A percentile compares a stretch with the other conserved stretches of the same genome.
phyloP scores from a whole-genome alignment of 2,888 invertebrate genomes.

The Nomada fabriciana region DNA sequence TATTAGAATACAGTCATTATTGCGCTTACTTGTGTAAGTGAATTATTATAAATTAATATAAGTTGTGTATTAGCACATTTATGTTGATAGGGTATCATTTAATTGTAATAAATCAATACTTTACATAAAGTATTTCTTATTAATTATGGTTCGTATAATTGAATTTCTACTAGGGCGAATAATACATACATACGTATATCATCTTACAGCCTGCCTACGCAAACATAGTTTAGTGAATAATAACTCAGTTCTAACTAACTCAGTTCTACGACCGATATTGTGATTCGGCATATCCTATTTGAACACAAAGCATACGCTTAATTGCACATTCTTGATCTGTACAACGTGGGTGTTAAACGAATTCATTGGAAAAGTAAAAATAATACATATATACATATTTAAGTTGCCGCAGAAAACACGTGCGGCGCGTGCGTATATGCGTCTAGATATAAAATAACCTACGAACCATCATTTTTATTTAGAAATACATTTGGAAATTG shows the following conservation, averaged over 20 bases:
- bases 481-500: slow-evolving; percentile 33
- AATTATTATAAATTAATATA: slow-evolving; percentile 69
- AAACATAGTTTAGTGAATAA: too few relatives aligned
- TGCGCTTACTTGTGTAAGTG: slow-evolving; percentile 74
- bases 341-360: not conserved
- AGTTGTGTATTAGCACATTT: slow-evolving; percentile 61
- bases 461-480: slow-evolving; percentile 2
- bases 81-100: slow-evolving; percentile 53
- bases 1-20: slow-evolving; percentile 70
- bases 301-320: too few relatives aligned
- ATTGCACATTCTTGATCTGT: not conserved
- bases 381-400: not conserved
- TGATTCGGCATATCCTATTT: too few relatives aligned
- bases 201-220: too few relatives aligned
- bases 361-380: not conserved
- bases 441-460: slow-evolving; percentile 40
- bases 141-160: not conserved
- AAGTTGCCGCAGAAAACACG: not conserved
- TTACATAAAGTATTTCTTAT: slow-evolving; percentile 39
- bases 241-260: too few relatives aligned
- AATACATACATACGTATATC: not conserved
- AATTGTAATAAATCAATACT: slow-evolving; percentile 63
- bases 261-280: too few relatives aligned
- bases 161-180: not conserved
- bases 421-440: not conserved